Base-by-base conservation (phyloP, 1,140 invertebrate species). In the Oscheius sp. region DNA sequence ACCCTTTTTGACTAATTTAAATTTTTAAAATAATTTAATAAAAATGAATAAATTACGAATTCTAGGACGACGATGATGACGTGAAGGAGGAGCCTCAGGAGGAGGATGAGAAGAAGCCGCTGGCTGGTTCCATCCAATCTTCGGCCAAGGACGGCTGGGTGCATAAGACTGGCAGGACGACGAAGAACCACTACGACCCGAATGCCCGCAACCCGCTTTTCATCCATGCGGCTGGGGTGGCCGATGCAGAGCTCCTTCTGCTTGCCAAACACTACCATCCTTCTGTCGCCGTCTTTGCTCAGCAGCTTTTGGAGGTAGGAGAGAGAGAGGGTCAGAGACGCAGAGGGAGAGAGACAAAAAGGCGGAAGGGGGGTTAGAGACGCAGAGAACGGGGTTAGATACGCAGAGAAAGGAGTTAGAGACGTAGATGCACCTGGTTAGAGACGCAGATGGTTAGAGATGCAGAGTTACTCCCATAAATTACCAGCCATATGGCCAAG, bases 191-290 rank as follows among this genome's bases (percentile, higher is more conserved):
- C 2, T 93, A 93, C 84, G 89, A 91, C 86, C 89, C 91, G 0
- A 86, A 88, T 45, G 88, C 88, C 52, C 87, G 94, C 31, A 96
- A 96, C 86, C 94, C 94, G 0, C 80, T 90, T 15, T 92, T 89
- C 86, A 89, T 90, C 32, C 90, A 91, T 49, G 91, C 91, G 1
- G 87, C 90, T 62, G 86, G 87, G 65, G 87, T 89, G 0, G 87
- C 89, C 2, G 88, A 90, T 26, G 86, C 89, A 76, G 94, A 97
- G 85, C 86, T 97, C 4, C 61, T 88, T 23, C 84, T 88, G 0
- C 86, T 97, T 0, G 80, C 87, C 1, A 83, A 87, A 4, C 93
- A 97, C 85, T 95, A 90, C 85, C 94, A 97, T 88, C 95, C 95
- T 0, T 91, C 91, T 42, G 92, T 95, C 10, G 87, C 90, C 55